Evolutionary conservation across 37 sponge, comb jelly and placozoan genomes (phyloP).

Genomic region (Haliclona indistincta): DNA sequence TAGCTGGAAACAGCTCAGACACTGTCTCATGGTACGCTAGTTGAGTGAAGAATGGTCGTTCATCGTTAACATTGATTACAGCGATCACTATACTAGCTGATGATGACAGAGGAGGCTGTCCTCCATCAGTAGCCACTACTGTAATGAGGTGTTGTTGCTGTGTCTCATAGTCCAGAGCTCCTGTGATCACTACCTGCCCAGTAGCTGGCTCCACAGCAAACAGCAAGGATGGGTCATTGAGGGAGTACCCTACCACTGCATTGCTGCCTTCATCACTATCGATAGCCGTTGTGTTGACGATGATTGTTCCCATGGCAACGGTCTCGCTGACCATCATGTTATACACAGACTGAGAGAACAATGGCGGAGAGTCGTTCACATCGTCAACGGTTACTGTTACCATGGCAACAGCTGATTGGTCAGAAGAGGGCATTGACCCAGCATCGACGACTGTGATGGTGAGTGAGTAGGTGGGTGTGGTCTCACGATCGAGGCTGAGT

Average conservation of each 20-base stretch:
- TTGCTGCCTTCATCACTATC: conserved; percentile 68
- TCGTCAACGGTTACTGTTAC: conserved; percentile 34
- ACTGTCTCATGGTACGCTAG: conserved; percentile 5
- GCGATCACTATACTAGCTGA: conserved; percentile 1
- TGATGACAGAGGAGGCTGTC: conserved; percentile 12
- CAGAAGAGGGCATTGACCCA: neutral
- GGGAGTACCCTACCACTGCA: conserved; percentile 45
- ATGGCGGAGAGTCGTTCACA: conserved; percentile 50
- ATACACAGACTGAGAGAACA: conserved; percentile 21
- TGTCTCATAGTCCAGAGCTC: conserved; percentile 25
- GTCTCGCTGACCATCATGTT: conserved; percentile 49
- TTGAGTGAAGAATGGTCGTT: conserved; percentile 10
- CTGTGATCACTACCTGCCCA: conserved; percentile 11
- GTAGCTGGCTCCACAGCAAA: conserved; percentile 31
- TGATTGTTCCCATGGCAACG: conserved; percentile 20
- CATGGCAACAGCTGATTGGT: conserved; percentile 18
- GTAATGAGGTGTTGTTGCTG: conserved; percentile 4
- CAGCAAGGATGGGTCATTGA: conserved; percentile 3
- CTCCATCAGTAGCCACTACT: conserved; percentile 62
- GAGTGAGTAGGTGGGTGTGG: neutral
- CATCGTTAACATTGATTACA: conserved; percentile 41
- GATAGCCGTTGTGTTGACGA: conserved; percentile 41
- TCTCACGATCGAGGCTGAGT: conserved; percentile 19
- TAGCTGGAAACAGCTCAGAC: conserved; percentile 21
- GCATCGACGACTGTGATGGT: conserved; percentile 5